These are phyloP conservation scores for Nowickia ferox DNA, from an alignment of 2,888 invertebrate species.

Conservation along the genomic window DNA sequence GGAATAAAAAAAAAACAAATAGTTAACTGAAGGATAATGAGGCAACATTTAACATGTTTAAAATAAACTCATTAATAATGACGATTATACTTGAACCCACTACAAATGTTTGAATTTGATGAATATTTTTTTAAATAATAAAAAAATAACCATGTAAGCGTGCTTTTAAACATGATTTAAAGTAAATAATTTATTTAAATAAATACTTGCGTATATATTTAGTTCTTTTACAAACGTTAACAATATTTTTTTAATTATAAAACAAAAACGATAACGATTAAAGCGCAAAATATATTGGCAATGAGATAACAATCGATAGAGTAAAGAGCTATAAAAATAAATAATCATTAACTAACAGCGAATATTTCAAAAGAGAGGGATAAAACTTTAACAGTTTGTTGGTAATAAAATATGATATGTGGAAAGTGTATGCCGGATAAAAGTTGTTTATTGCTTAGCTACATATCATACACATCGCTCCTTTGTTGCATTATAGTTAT, in stretches of 20 bases:
- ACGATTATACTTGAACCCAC: neutral
- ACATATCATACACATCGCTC: no score
- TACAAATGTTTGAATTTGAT: neutral
- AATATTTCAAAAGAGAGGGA: neutral
- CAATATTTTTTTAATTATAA: neutral
- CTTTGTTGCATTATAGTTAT: no score
- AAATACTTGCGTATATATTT: neutral
- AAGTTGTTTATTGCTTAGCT: no score
- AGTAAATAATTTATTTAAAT: conserved; percentile 11
- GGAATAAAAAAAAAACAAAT: conserved; percentile 5
- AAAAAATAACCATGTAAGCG: conserved; percentile 1
- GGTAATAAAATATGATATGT: neutral
- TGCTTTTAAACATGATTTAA: conserved; percentile 12
- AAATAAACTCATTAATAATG: conserved; percentile 20
- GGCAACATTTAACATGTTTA: conserved; percentile 7
- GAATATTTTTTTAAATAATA: conserved; percentile 1
- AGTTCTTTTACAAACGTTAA: neutral
- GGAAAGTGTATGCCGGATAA: no score
- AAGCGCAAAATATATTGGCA: conserved; percentile 39
- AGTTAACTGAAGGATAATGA: conserved; percentile 15
- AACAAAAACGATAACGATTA: conserved; percentile 28
- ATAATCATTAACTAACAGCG: conserved; percentile 24
- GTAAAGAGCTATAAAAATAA: conserved; percentile 48
- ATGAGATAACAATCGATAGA: conserved; percentile 36
- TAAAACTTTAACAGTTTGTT: neutral